Evolutionary conservation across 2,797 vertebrate species (phyloP).

Genomic region (Poecilia picta): DNA sequence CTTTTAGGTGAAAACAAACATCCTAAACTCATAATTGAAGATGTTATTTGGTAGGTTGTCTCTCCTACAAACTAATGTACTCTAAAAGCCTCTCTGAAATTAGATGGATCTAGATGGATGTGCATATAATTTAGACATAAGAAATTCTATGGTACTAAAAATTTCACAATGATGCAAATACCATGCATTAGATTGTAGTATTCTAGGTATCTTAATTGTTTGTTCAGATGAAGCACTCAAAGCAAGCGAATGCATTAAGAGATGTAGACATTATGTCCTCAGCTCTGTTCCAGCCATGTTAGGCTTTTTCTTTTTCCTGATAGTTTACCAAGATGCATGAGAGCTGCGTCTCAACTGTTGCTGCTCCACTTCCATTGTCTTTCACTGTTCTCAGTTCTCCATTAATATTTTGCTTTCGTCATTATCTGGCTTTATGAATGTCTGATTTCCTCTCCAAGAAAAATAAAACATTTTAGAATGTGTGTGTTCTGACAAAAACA

Average conservation of each 20-base stretch:
- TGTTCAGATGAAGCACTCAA: background rate
- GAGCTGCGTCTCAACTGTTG: background rate
- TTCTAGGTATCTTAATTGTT: background rate
- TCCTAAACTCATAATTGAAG: background rate
- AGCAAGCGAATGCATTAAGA: background rate
- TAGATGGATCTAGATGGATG: background rate
- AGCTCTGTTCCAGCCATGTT: background rate
- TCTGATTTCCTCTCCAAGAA: background rate
- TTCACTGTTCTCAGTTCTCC: background rate
- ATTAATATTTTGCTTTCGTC: background rate
- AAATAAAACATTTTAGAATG: background rate
- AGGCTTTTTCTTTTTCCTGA: background rate
- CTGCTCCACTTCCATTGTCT: background rate
- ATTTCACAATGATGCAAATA: background rate
- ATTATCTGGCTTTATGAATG: background rate
- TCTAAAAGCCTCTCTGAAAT: background rate
- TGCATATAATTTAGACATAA: background rate
- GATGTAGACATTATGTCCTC: background rate
- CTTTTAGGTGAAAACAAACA: background rate
- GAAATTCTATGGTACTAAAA: background rate
- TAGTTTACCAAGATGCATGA: background rate
- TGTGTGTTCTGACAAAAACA: constrained; percentile 21
- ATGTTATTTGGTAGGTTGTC: background rate
- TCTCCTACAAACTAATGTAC: background rate
- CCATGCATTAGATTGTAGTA: background rate